These are phyloP conservation scores for Thera obeliscata DNA, from an alignment of 2,888 invertebrate species.

Conservation along the genomic window DNA sequence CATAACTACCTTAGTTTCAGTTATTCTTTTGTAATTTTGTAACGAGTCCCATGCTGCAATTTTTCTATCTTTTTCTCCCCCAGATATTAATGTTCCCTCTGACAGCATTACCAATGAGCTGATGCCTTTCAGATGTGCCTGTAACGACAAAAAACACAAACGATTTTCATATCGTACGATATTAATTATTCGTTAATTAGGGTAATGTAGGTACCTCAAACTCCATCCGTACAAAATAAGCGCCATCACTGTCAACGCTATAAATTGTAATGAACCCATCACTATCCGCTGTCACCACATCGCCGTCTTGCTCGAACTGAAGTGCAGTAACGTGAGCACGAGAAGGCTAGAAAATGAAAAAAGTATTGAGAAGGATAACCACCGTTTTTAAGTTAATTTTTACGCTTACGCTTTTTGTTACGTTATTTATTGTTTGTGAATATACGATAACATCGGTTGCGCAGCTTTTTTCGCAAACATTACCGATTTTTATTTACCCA, in stretches of 20 bases:
- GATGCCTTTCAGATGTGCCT: slow-evolving; percentile 94
- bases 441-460: background rate
- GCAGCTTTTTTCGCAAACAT: background rate
- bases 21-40: slow-evolving; percentile 95
- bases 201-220: slow-evolving; percentile 87
- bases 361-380: slow-evolving; percentile 17
- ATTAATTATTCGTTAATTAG: too few species aligned
- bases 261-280: slow-evolving; percentile 96
- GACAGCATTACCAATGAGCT: slow-evolving; percentile 94
- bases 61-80: slow-evolving; percentile 95
- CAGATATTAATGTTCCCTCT: slow-evolving; percentile 95
- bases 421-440: too few species aligned
- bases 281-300: slow-evolving; percentile 96
- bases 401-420: too few species aligned
- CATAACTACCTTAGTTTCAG: slow-evolving; percentile 91
- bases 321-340: slow-evolving; percentile 93
- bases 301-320: slow-evolving; percentile 95
- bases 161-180: background rate
- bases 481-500: slow-evolving; percentile 2
- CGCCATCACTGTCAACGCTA: slow-evolving; percentile 94
- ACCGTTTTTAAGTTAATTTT: slow-evolving; percentile 20
- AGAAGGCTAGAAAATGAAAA: slow-evolving; percentile 85
- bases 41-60: slow-evolving; percentile 96
- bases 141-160: slow-evolving; percentile 21
- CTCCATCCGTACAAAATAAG: slow-evolving; percentile 94